Conservation (phyloP, 2,113 vertebrate genomes). For the pig (Sus scrofa) region T2T-Sscrofa CM000828.6:71056001-71056500, state of each 20-base stretch:
- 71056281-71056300: background rate
- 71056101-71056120: background rate
- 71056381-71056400: background rate
- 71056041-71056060: background rate
- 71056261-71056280: background rate
- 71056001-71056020: background rate
- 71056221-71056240: background rate
- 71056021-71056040: background rate
- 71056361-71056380: rapidly evolving
- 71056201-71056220: too few relatives aligned
- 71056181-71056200: background rate
- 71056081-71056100: too few relatives aligned
- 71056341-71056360: background rate
- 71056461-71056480: background rate
- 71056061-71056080: rapidly evolving
- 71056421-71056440: rapidly evolving
- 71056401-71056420: background rate
- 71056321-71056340: background rate
- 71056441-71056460: rapidly evolving
- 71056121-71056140: background rate
- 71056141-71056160: rapidly evolving
- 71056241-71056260: background rate
- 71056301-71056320: background rate
- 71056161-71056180: background rate
- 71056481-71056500: background rate